Base-by-base conservation (phyloP, 2,113 vertebrate species). In the Procapra przewalskii region DNA sequence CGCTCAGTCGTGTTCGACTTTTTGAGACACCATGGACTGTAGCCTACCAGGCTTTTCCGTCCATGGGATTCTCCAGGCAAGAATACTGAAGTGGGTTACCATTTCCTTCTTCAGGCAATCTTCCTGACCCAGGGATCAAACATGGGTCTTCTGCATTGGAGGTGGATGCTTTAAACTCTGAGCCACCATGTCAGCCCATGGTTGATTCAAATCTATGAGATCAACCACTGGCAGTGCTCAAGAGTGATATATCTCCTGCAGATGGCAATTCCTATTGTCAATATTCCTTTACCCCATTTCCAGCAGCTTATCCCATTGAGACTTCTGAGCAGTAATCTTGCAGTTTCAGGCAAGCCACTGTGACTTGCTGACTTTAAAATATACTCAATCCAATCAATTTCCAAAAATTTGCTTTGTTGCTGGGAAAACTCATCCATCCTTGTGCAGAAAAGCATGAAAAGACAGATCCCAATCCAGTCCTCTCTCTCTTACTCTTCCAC, bases 71-170 rank as follows among this genome's bases (percentile, higher is more conserved):
- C 14, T 16, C 29, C 60, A 62, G 13, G 14, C 60, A 62, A 62
- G 60, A 62, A 62, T 33, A 33, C 29, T 33, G 29, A 14, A 62
- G 14, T 31, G 14, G 60, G 13, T 62, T 62, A 62, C 6, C 29
- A 33, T 33, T 62, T 62, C 13, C 29, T 62, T 62, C 60, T 62
- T 6, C 60, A 31, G 14, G 60, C 0, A 1, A 62, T 62, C 13
- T 62, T 31, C 60, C 13, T 0, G 3, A 31, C 13, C 29, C 13
- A 62, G 29, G 13, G 60, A 62, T 62, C 60, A 62, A 62, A 31
- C 60, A 0, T 15, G 60, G 60, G 13, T 62, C 29, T 62, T 31
- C 60, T 1, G 0, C 13, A 62, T 16, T 31, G 60, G 14, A 33
- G 13, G 29, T 6, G 15, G 29, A 15, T 62, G 29, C 6, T 33